A percentile compares a stretch with the other conserved stretches of the same genome.
Evolutionary conservation across 2,797 vertebrate genomes (phyloP).

Genomic region (Galago senegalensis): DNA sequence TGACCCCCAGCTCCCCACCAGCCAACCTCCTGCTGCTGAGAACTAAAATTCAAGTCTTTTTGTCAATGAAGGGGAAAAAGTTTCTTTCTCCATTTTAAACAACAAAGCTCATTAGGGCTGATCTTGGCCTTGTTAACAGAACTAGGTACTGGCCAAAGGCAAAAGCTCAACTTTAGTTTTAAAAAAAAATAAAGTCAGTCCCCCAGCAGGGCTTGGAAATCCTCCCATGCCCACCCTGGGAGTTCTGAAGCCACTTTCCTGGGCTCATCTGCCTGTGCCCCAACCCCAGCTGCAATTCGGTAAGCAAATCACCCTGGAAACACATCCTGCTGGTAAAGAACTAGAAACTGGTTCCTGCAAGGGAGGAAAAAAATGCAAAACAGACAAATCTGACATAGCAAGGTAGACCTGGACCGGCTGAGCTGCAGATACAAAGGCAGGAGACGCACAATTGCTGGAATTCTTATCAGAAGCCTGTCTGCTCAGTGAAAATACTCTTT

Average conservation of each 20-base stretch:
- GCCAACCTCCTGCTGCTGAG: not conserved
- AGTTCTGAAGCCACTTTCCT: not conserved
- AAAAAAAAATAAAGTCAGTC: not conserved
- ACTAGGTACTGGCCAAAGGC: not conserved
- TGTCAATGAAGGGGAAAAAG: not conserved
- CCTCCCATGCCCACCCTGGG: not conserved
- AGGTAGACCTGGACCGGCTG: not conserved
- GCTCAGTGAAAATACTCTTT: not conserved
- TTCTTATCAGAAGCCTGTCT: not conserved
- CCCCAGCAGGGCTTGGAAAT: not conserved
- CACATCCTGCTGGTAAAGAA: slow-evolving; percentile 70
- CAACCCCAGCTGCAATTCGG: slow-evolving; percentile 18
- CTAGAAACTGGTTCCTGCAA: slow-evolving; percentile 12
- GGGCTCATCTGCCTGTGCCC: not conserved
- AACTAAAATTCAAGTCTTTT: slow-evolving; percentile 31
- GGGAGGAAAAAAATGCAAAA: slow-evolving; percentile 10
- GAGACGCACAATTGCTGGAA: accelerated
- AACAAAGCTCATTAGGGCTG: slow-evolving; percentile 34
- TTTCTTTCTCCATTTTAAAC: slow-evolving; percentile 14
- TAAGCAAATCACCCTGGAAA: slow-evolving; percentile 73
- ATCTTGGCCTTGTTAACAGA: slow-evolving; percentile 1
- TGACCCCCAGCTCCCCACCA: slow-evolving; percentile 55
- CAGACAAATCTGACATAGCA: not conserved
- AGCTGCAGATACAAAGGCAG: not conserved
- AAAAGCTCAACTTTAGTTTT: not conserved